Conservation (phyloP, 2,888 invertebrate species). For the Eupithecia insigniata region DNA sequence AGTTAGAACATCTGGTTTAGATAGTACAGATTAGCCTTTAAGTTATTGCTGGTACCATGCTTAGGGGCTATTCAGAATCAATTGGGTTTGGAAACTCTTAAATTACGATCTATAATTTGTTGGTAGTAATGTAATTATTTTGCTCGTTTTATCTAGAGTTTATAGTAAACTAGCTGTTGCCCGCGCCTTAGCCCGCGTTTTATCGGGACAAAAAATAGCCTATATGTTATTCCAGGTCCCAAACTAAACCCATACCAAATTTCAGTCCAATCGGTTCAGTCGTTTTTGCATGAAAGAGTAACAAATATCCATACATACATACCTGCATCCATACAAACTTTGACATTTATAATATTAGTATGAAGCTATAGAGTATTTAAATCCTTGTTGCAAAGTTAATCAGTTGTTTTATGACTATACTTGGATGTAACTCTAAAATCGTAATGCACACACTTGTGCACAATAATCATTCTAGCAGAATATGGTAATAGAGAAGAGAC, state of each 20-base stretch:
- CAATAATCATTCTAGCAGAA: too few species aligned
- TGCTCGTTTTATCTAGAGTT: neutral
- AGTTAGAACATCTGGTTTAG: constrained; percentile 38
- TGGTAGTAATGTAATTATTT: constrained; percentile 1
- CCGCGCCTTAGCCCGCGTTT: too few species aligned
- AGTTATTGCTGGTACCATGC: constrained; percentile 20
- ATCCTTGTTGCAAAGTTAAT: neutral
- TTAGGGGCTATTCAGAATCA: constrained; percentile 23
- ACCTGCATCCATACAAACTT: too few species aligned
- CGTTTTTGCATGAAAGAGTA: too few species aligned
- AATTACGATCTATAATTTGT: constrained; percentile 6
- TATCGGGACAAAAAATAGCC: too few species aligned
- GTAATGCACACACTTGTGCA: neutral
- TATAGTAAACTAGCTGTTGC: too few species aligned
- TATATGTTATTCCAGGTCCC: too few species aligned
- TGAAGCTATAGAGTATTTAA: neutral
- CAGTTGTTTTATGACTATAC: neutral
- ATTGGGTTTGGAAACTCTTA: constrained; percentile 18
- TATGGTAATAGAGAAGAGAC: neutral
- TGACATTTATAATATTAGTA: too few species aligned
- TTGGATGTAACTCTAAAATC: too few species aligned
- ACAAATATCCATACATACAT: too few species aligned
- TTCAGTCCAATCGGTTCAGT: too few species aligned
- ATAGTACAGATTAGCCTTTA: constrained; percentile 33
- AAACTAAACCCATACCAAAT: too few species aligned